These are phyloP conservation scores for Macrosoma leucophasiata DNA, from an alignment of 2,888 invertebrate species.

Conservation along the genomic window DNA sequence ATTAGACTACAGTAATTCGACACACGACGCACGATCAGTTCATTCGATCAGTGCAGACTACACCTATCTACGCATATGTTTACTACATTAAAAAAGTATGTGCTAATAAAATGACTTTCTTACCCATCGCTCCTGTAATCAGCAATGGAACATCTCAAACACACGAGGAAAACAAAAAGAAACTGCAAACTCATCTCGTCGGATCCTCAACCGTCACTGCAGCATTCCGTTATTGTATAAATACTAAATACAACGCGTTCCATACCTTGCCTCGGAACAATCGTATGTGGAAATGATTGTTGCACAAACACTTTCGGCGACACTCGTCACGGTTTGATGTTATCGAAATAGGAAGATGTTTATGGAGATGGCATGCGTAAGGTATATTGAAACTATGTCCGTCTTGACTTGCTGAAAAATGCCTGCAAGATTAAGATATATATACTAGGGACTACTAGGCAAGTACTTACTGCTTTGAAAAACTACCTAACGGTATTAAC, in stretches of 20 bases:
- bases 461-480: too few relatives aligned
- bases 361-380: constrained; percentile 13
- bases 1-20: too few relatives aligned
- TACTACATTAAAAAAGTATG: too few relatives aligned
- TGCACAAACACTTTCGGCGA: constrained; percentile 45
- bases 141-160: constrained; percentile 31
- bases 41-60: too few relatives aligned
- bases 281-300: constrained; percentile 68
- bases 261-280: constrained; percentile 55
- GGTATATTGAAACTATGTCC: too few relatives aligned
- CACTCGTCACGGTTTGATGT: constrained; percentile 39
- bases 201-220: constrained; percentile 40
- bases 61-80: too few relatives aligned
- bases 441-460: too few relatives aligned
- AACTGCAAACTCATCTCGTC: constrained; percentile 45
- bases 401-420: too few relatives aligned
- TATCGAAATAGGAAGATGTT: constrained; percentile 44
- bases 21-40: too few relatives aligned
- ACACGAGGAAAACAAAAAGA: constrained; percentile 31
- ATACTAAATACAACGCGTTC: constrained; percentile 65
- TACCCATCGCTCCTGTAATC: constrained; percentile 61
- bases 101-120: constrained; percentile 26
- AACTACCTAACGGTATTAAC: too few relatives aligned
- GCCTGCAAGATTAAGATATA: too few relatives aligned
- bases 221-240: constrained; percentile 41